Base-by-base conservation (phyloP, 2,113 vertebrate genomes). In the Strix aluco region DNA sequence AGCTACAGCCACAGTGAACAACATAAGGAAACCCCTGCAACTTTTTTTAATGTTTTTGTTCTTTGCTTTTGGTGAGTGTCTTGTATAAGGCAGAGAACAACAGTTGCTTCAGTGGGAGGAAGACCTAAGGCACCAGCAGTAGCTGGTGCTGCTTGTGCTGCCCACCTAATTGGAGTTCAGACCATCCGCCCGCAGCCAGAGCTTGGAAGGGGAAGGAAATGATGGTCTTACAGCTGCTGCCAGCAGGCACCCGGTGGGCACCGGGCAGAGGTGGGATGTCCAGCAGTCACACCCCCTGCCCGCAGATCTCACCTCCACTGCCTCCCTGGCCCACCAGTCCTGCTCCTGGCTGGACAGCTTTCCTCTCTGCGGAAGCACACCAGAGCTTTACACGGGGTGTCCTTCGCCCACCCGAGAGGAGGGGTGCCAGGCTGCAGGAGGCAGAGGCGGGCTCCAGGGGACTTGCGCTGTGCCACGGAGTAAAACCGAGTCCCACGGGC, bases 271-370 rank as follows among this genome's bases (percentile, higher is more conserved):
- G 36, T 6, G 25, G 4, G 11, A 18, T 21, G 46, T 47, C 46
- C 46, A 47, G 46, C 18, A 47, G 46, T 47, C 46, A 47, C 19
- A 22, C 17, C 13, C 18, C 9, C 22, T 3, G 1, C 9, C 22
- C 3, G 1, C 17, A 52, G 36, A 78, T 23, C 25, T 54, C 11
- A 0, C 10, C 40, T 42, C 36, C 0, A 1, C 13, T 55, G 12
- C 54, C 18, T 27, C 15, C 13, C 29, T 14, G 20, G 16, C 25
- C n/a, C 38, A 16, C 0, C 0, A n/a, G 9, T 32, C 30, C 36
- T 58, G 26, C 27, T 77, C 34, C 30, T 29, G 63, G 8, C 70
- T 58, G 16, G 38, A 11, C 44, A 59, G 18, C 51, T 54, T 71
- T 36, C 30, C 13, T n/a, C 18, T 32, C 12, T 0, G 5, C 15